These are phyloP conservation scores for Bujurquina vittata DNA, from an alignment of 2,113 vertebrate species.

Conservation along the genomic window DNA sequence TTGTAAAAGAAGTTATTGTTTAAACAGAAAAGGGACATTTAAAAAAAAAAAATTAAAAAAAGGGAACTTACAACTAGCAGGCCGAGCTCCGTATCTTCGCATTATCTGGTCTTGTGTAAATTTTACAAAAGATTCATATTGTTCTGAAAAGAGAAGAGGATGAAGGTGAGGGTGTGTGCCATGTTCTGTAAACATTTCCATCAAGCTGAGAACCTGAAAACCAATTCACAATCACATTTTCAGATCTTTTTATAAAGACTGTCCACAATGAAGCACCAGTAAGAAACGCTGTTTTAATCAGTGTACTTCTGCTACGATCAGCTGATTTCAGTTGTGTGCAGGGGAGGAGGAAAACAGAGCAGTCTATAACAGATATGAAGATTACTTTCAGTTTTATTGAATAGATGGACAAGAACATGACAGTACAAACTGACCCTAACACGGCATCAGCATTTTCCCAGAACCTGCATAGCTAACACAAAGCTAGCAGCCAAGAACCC, in stretches of 20 bases:
- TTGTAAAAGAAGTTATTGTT: neutral
- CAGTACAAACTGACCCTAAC: neutral
- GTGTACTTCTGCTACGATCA: neutral
- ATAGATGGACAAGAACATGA: too few species aligned
- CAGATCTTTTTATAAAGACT: neutral
- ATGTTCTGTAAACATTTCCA: neutral
- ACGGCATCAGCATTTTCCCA: neutral
- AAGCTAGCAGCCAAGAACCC: neutral
- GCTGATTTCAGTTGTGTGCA: neutral
- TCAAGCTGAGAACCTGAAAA: neutral
- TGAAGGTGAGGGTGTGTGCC: neutral
- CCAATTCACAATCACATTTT: neutral
- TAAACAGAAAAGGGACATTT: neutral
- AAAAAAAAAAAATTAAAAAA: neutral
- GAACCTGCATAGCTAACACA: neutral
- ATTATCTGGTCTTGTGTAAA: slow-evolving; percentile 96
- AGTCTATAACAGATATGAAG: neutral
- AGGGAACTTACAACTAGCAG: slow-evolving; percentile 87
- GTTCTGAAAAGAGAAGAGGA: slow-evolving; percentile 80
- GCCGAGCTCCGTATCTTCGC: slow-evolving; percentile 90
- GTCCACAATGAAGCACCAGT: neutral
- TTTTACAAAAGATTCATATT: slow-evolving; percentile 96
- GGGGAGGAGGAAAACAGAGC: neutral
- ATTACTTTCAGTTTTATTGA: neutral
- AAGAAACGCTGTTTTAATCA: neutral